Conservation (phyloP, 1,140 invertebrate species). For the Papilio machaon region DNA sequence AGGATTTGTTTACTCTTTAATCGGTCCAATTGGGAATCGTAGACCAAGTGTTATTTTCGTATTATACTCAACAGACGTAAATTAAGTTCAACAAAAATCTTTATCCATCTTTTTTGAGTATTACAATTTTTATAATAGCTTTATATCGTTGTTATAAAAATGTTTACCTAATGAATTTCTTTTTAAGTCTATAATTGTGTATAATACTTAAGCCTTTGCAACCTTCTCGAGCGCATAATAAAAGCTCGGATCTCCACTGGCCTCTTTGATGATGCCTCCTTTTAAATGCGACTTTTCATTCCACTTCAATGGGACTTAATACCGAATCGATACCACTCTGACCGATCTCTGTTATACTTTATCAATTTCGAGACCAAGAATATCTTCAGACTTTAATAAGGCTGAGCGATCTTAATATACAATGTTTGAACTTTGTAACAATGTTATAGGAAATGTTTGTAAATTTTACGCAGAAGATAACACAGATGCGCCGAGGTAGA, state of each 20-base stretch:
- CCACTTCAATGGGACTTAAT: slow-evolving; percentile 35
- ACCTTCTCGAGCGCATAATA: slow-evolving; percentile 26
- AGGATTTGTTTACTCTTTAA: slow-evolving; percentile 4
- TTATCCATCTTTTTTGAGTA: too few relatives aligned
- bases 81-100: not conserved
- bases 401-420: not conserved
- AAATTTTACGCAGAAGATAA: too few relatives aligned
- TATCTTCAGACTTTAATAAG: not conserved
- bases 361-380: not conserved
- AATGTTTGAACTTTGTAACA: too few relatives aligned
- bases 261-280: slow-evolving; percentile 31
- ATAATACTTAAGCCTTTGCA: slow-evolving; percentile 7
- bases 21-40: not conserved
- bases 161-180: slow-evolving; percentile 1
- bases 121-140: not conserved
- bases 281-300: slow-evolving; percentile 36
- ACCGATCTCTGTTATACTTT: slow-evolving; percentile 35
- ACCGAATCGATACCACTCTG: slow-evolving; percentile 37
- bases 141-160: not conserved
- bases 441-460: too few relatives aligned
- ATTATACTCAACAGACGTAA: not conserved
- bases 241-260: slow-evolving; percentile 6
- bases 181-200: slow-evolving; percentile 12
- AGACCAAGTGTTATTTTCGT: not conserved
- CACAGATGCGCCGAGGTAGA: too few relatives aligned